Conservation (phyloP, 2,888 invertebrate genomes). For the Nomada fabriciana region DNA sequence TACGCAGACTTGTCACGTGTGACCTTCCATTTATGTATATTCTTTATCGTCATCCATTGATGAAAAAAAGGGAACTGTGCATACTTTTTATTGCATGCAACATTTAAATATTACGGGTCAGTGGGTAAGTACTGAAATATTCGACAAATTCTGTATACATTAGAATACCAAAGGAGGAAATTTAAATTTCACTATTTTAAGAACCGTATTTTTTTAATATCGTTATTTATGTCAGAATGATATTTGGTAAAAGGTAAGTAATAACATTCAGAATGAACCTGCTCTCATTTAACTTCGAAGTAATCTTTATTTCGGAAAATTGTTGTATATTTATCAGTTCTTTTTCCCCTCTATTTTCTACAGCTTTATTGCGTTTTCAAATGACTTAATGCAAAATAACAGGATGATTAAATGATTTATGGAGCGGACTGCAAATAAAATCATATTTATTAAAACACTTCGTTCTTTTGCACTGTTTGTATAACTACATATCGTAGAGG, state of each 20-base stretch:
- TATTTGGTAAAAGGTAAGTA: neutral
- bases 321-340: neutral
- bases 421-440: constrained; percentile 13
- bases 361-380: neutral
- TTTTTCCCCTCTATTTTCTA: neutral
- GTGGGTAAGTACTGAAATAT: neutral
- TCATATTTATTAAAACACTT: constrained; percentile 40
- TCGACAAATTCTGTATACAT: too few relatives aligned
- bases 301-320: neutral
- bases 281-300: neutral
- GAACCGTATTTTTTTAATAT: too few relatives aligned
- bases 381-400: neutral
- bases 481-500: constrained; percentile 37
- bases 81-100: neutral
- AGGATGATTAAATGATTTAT: neutral
- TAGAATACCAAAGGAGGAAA: neutral
- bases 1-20: constrained; percentile 25
- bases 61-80: neutral
- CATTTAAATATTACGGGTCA: neutral
- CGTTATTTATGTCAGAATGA: neutral
- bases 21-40: constrained; percentile 26
- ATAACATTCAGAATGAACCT: neutral
- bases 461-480: constrained; percentile 3
- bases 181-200: neutral
- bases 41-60: constrained; percentile 3